Evolutionary conservation across 2,888 invertebrate species (phyloP).

Genomic region (Megastigmus dorsalis): DNA sequence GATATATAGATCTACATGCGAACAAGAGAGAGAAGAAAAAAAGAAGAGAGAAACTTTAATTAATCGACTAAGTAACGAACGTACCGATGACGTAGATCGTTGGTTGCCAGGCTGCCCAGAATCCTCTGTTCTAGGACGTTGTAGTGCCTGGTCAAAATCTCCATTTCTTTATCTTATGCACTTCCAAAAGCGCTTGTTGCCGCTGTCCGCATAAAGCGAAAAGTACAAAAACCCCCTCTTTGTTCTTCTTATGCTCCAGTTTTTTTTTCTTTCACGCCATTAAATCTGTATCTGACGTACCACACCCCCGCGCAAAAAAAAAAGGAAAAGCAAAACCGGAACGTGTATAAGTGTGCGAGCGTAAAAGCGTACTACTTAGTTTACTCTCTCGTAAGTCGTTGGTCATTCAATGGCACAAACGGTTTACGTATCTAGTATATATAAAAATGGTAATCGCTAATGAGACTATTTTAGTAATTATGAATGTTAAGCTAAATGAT

Average conservation of each 20-base stretch:
- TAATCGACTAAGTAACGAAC: constrained; percentile 39
- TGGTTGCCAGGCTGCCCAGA: constrained; percentile 61
- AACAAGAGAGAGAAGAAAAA: constrained; percentile 5
- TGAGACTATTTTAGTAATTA: no score
- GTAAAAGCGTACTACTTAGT: no score
- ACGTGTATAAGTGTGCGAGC: background rate
- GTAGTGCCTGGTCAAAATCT: constrained; percentile 47
- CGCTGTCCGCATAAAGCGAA: constrained; percentile 12
- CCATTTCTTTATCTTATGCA: constrained; percentile 43
- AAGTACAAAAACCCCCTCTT: constrained; percentile 20
- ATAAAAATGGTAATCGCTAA: no score
- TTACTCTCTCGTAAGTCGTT: no score
- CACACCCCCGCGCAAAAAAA: constrained; percentile 31
- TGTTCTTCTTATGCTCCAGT: background rate
- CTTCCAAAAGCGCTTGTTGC: background rate
- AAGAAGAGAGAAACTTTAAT: constrained; percentile 5
- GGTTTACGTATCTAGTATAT: no score
- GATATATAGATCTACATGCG: background rate
- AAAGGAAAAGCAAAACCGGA: constrained; percentile 16
- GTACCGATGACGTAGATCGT: constrained; percentile 66
- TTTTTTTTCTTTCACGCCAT: constrained; percentile 41
- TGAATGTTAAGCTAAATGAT: no score
- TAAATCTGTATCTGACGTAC: constrained; percentile 24
- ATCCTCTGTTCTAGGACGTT: constrained; percentile 60
- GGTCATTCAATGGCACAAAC: no score